Base-by-base conservation (phyloP, 64 coral and sea anemone genomes). In the Dendrophyllia cribrosa region DNA sequence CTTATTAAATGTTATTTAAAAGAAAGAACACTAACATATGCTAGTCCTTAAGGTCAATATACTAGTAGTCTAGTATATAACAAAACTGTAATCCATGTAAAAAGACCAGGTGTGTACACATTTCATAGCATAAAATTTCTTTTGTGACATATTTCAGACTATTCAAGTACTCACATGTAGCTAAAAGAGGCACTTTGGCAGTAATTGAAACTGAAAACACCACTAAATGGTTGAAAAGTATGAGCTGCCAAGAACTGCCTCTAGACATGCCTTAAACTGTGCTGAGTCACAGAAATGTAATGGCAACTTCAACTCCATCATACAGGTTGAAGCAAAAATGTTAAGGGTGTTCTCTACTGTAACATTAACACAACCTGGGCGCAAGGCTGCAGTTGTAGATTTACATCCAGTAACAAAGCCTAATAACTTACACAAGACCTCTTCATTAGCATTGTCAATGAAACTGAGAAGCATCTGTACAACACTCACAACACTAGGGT, bases 261-360 rank as follows among this genome's bases (percentile, higher is more conserved):
- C 59, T 21, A 76, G 20, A 76, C 21, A 63, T 60, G 19, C 24
- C 58, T 60, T 22, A 88, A 88, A 88, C 70, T 88, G 51, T 17
- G 1, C 68, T 76, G 44, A 88, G 71, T 52, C 16, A 44, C 67
- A 61, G 62, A 88, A 74, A 88, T 88, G 73, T 26, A 70, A 5
- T 53, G 66, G 66, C 21, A 69, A 20, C 66, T 69, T 69, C 19
- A 94, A 66, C 10, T 94, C 76, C 56, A 94, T 73, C 53, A 53
- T 74, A 64, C 77, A 89, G 65, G 87, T 94, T 70, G 92, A 94
- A 20, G 87, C 92, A 94, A 89, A 89, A 63, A 89, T 85, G 69
- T 87, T 76, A 69, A 73, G 65, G 50, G 58, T 88, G n/a, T 94
- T 60, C 51, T 84, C 93, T 24, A 89, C 93, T 60, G 6, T 69